Conservation (phyloP, 2,113 vertebrate species). For the Dicaeum eximium region DNA sequence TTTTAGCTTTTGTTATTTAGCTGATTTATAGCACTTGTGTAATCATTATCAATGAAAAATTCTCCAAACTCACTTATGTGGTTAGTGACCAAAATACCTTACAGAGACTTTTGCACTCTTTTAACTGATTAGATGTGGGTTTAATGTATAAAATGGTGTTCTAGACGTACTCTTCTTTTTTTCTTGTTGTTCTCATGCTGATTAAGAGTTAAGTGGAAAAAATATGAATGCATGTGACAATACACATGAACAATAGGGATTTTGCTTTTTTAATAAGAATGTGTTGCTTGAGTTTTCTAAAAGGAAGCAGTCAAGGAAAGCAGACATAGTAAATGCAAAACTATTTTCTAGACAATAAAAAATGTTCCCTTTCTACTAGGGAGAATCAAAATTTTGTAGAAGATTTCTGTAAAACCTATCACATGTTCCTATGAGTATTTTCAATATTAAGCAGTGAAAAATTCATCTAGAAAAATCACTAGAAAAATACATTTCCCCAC, state of each 20-base stretch:
- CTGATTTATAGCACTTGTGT: background rate
- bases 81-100: background rate
- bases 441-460: background rate
- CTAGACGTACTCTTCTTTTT: background rate
- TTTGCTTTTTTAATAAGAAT: background rate
- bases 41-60: background rate
- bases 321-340: background rate
- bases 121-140: background rate
- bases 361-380: background rate
- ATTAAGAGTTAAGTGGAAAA: background rate
- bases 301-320: background rate
- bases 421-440: background rate
- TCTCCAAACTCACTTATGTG: background rate
- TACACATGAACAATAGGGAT: background rate
- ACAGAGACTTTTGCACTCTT: background rate
- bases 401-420: background rate
- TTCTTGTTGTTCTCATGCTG: background rate
- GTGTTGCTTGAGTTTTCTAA: background rate
- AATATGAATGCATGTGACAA: background rate
- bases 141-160: background rate
- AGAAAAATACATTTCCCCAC: background rate
- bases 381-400: background rate
- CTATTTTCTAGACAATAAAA: background rate
- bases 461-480: background rate
- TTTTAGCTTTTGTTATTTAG: background rate